A percentile compares a stretch with the other conserved stretches of the same genome.
These are phyloP conservation scores for Ryuthela nishihirai DNA, from an alignment of 2,888 invertebrate genomes.

Conservation along the genomic window DNA sequence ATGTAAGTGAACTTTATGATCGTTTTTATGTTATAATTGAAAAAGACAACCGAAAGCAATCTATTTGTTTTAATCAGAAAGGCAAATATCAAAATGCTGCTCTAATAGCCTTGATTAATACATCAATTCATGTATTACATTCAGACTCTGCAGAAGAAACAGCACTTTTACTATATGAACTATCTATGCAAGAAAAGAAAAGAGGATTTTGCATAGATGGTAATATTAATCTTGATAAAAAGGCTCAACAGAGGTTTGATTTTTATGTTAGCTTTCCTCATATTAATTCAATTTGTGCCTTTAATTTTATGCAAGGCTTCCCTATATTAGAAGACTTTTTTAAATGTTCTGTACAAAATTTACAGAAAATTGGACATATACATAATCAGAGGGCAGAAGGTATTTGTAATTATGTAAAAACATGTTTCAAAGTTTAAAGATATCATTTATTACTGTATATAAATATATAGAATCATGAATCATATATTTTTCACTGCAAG, in stretches of 20 bases:
- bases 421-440: not conserved
- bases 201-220: constrained; percentile 15
- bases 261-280: constrained; percentile 27
- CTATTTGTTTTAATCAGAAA: constrained; percentile 12
- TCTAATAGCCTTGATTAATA: not conserved
- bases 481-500: too few species aligned
- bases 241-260: constrained; percentile 11
- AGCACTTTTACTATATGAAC: constrained; percentile 1
- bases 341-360: constrained; percentile 11
- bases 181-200: constrained; percentile 12
- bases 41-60: constrained; percentile 14
- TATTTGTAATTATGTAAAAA: constrained; percentile 9
- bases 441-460: too few species aligned
- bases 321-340: constrained; percentile 11
- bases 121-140: constrained; percentile 6
- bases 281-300: constrained; percentile 23
- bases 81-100: constrained; percentile 15
- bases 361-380: constrained; percentile 20
- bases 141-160: constrained; percentile 20
- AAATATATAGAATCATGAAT: too few species aligned
- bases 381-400: constrained; percentile 17
- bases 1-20: constrained; percentile 21
- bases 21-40: constrained; percentile 21
- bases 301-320: constrained; percentile 26
- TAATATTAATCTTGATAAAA: not conserved